These are phyloP conservation scores for Crotalus horridus DNA, from an alignment of 2,113 vertebrate genomes.

Conservation along the genomic window DNA sequence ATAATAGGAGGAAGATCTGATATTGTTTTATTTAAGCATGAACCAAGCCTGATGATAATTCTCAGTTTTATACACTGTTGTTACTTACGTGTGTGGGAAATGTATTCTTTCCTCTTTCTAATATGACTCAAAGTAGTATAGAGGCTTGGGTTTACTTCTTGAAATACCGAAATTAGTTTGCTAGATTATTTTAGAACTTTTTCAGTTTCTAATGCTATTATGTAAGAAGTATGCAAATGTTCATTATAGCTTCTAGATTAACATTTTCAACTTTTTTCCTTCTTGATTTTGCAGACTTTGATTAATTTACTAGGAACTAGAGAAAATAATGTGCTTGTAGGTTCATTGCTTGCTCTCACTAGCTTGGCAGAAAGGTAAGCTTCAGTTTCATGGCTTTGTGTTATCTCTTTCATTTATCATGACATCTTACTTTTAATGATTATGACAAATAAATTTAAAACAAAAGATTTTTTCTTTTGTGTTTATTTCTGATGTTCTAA, in stretches of 20 bases:
- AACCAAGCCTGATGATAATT: background rate
- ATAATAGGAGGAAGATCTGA: background rate
- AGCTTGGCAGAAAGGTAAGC: conserved; percentile 83
- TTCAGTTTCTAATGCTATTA: background rate
- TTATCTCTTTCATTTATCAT: background rate
- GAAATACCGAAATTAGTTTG: background rate
- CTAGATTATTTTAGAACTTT: background rate
- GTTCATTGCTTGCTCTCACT: conserved; percentile 79
- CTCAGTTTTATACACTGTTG: background rate
- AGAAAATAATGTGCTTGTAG: conserved; percentile 80
- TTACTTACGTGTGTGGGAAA: background rate
- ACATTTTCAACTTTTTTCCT: background rate
- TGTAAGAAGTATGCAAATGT: background rate
- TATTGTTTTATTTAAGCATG: background rate
- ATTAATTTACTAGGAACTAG: conserved; percentile 79
- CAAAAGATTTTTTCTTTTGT: background rate
- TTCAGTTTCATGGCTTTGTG: background rate
- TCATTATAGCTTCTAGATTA: conserved; percentile 1
- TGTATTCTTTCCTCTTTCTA: background rate
- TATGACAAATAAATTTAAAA: background rate
- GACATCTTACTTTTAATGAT: background rate
- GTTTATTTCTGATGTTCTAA: background rate
- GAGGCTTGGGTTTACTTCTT: background rate
- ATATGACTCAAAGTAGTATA: background rate
- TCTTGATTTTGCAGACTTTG: conserved; percentile 73